Percentiles rank a stretch among this genome's conserved stretches.
These are phyloP conservation scores for Nomada fucata DNA, from an alignment of 2,888 invertebrate species.

Conservation along the genomic window DNA sequence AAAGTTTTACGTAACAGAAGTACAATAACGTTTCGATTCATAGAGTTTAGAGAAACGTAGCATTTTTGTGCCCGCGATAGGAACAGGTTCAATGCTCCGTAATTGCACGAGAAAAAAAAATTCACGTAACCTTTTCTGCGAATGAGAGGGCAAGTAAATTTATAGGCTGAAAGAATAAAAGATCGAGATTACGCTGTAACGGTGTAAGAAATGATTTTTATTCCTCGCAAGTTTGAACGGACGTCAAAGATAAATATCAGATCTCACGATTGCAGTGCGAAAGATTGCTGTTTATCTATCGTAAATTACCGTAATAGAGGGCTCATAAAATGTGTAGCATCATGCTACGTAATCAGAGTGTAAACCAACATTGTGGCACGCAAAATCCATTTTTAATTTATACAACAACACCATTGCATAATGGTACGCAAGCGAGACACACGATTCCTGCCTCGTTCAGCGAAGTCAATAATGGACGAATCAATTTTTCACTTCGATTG, in stretches of 20 bases:
- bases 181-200: too few species aligned
- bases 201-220: not conserved
- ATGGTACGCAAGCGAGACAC: not conserved
- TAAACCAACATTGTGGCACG: constrained; percentile 27
- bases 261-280: constrained; percentile 1
- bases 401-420: not conserved
- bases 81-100: not conserved
- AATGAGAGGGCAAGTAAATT: not conserved
- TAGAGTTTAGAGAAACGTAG: not conserved
- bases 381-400: constrained; percentile 22
- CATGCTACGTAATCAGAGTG: constrained; percentile 32
- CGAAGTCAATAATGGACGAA: not conserved
- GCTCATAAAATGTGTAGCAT: constrained; percentile 8
- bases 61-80: not conserved
- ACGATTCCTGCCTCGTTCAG: constrained; percentile 3
- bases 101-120: not conserved
- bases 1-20: constrained; percentile 6
- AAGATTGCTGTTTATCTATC: constrained; percentile 16
- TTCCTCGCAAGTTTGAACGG: not conserved
- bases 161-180: not conserved
- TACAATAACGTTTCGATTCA: not conserved
- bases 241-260: not conserved
- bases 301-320: constrained; percentile 29
- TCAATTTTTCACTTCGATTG: constrained; percentile 2
- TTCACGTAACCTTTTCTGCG: not conserved